Evolutionary conservation across 1,140 invertebrate genomes (phyloP).

Genomic region (Pseudoatta argentina): DNA sequence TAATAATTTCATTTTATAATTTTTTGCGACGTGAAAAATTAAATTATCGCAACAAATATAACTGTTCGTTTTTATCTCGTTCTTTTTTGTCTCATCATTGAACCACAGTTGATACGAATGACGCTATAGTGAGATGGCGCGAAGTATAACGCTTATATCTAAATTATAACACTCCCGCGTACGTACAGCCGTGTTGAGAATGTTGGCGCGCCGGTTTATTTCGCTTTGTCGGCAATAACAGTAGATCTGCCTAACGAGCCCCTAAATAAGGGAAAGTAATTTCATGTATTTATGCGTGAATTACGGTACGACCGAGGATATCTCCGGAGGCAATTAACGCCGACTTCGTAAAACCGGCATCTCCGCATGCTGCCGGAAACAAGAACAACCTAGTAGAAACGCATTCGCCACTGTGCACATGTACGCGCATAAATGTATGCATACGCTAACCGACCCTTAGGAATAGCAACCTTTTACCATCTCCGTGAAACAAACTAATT

Average conservation of each 20-base stretch:
- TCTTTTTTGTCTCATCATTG: slow-evolving; percentile 27
- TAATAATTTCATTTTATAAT: slow-evolving; percentile 1
- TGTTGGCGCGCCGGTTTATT: slow-evolving; percentile 70
- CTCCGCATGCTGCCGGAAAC: slow-evolving; percentile 69
- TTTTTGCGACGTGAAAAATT: not conserved
- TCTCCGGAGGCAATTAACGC: slow-evolving; percentile 84
- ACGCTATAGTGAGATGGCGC: not conserved
- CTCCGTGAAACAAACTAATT: slow-evolving; percentile 75
- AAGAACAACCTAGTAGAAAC: slow-evolving; percentile 70
- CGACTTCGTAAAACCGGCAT: slow-evolving; percentile 81
- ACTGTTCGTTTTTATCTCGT: not conserved
- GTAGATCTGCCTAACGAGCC: slow-evolving; percentile 86
- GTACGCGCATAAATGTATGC: slow-evolving; percentile 63
- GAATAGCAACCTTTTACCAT: slow-evolving; percentile 68
- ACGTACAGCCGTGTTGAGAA: slow-evolving; percentile 70
- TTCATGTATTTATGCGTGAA: slow-evolving; percentile 87
- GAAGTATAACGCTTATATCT: slow-evolving; percentile 50
- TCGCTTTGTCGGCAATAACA: slow-evolving; percentile 85
- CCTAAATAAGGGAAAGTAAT: slow-evolving; percentile 86
- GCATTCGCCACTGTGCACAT: slow-evolving; percentile 67
- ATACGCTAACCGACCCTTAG: slow-evolving; percentile 63
- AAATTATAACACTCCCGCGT: slow-evolving; percentile 64
- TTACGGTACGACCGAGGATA: slow-evolving; percentile 80
- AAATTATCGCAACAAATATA: not conserved
- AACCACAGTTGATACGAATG: not conserved